Percentiles rank a stretch among this genome's conserved stretches.
phyloP scores from a whole-genome alignment of 2,888 invertebrate genomes.

The Diplolepis rosae region DNA sequence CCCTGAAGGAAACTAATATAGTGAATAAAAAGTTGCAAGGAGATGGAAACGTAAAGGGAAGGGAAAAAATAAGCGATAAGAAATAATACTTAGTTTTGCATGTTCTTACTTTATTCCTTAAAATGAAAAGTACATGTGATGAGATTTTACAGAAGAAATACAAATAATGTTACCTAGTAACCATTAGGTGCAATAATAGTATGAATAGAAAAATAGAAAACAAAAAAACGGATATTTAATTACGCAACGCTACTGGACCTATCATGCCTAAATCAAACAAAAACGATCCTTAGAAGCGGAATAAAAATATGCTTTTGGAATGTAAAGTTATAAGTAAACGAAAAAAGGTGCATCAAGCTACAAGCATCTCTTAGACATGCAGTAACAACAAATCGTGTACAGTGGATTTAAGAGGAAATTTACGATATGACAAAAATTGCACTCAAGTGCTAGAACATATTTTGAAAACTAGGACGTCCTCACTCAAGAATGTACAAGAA shows the following conservation, averaged over 20 bases:
- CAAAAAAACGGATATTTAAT: constrained; percentile 37
- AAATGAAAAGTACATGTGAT: constrained; percentile 66
- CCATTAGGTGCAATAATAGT: constrained; percentile 47
- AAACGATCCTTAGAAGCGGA: constrained; percentile 35
- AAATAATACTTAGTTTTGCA: constrained; percentile 55
- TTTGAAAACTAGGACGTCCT: background rate
- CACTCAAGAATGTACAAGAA: background rate
- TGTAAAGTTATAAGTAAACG: constrained; percentile 40
- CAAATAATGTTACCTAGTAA: constrained; percentile 42
- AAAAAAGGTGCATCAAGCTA: constrained; percentile 54
- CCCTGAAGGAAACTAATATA: constrained; percentile 52
- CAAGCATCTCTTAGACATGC: constrained; percentile 36
- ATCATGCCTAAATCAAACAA: constrained; percentile 27
- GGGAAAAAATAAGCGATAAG: constrained; percentile 67
- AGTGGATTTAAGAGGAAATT: background rate
- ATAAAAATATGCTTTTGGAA: constrained; percentile 10
- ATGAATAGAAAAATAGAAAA: constrained; percentile 38
- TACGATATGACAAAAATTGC: background rate
- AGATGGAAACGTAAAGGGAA: constrained; percentile 58
- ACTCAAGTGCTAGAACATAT: background rate
- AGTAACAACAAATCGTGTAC: constrained; percentile 26
- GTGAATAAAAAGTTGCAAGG: constrained; percentile 58
- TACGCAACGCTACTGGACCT: constrained; percentile 7
- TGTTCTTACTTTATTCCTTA: constrained; percentile 60
- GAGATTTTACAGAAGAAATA: constrained; percentile 61